Conservation (phyloP, 1,140 invertebrate species). For the Sycophaga agraensis region DNA sequence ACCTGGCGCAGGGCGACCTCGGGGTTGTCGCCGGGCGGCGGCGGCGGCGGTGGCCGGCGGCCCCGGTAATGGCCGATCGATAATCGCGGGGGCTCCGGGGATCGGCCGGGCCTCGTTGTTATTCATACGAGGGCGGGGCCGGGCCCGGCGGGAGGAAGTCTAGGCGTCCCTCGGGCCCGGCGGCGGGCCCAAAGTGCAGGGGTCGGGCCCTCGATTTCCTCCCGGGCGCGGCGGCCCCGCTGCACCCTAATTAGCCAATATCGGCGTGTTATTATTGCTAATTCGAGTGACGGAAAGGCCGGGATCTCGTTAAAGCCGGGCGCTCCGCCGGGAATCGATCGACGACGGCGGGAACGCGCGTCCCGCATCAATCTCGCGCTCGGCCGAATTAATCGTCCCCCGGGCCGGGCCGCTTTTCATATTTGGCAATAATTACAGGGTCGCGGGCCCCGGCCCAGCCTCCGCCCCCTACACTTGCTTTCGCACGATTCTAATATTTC, state of each 20-base stretch:
- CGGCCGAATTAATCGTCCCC: slow-evolving; percentile 19
- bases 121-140: too few relatives aligned
- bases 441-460: slow-evolving; percentile 14
- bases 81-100: too few relatives aligned
- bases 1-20: too few relatives aligned
- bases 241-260: slow-evolving; percentile 45
- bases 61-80: too few relatives aligned
- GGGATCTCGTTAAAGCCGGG: slow-evolving; percentile 50
- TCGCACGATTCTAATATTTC: slow-evolving; percentile 57
- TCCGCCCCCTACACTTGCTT: slow-evolving; percentile 46
- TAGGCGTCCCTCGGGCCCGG: too few relatives aligned
- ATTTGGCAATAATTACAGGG: slow-evolving; percentile 56
- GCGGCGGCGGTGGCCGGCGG: too few relatives aligned
- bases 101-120: too few relatives aligned
- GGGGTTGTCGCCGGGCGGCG: too few relatives aligned
- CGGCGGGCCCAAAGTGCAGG: too few relatives aligned
- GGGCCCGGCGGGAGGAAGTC: too few relatives aligned
- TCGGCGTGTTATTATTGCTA: slow-evolving; percentile 49
- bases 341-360: slow-evolving; percentile 10
- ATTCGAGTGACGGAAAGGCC: slow-evolving; percentile 45
- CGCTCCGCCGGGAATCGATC: slow-evolving; percentile 46
- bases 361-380: slow-evolving; percentile 31
- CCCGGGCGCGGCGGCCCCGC: background rate
- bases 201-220: slow-evolving; percentile 29
- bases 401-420: slow-evolving; percentile 48